A percentile compares a stretch with the other conserved stretches of the same genome.
phyloP scores from a whole-genome alignment of 2,113 vertebrate species.

The Taurulus bubalis region DNA sequence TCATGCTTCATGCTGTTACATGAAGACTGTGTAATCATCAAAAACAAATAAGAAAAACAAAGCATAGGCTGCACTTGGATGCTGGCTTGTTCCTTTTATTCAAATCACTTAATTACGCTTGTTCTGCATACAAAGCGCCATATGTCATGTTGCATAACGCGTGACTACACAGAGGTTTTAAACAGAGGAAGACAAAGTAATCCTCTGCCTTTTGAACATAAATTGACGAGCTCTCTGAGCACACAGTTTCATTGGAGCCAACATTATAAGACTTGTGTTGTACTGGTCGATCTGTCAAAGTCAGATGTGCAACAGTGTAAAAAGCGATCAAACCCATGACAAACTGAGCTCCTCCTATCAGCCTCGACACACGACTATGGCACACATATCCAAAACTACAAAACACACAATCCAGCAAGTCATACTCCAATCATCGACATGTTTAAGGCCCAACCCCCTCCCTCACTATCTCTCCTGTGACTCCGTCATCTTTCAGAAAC shows the following conservation, averaged over 20 bases:
- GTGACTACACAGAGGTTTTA: constrained; percentile 27
- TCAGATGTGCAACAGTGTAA: background rate
- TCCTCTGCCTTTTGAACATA: background rate
- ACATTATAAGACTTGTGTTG: background rate
- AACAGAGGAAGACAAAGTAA: constrained; percentile 10
- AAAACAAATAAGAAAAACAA: constrained; percentile 11
- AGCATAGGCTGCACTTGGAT: background rate
- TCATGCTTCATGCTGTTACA: background rate
- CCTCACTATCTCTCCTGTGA: background rate
- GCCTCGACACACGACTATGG: background rate
- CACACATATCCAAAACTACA: background rate
- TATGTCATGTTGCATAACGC: constrained; percentile 44
- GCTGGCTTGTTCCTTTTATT: constrained; percentile 17
- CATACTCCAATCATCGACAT: background rate
- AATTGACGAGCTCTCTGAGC: background rate
- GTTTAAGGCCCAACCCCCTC: background rate
- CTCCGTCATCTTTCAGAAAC: background rate
- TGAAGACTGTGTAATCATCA: constrained; percentile 10
- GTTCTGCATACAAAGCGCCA: constrained; percentile 34
- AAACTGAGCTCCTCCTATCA: background rate
- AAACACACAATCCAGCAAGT: background rate
- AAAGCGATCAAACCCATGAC: background rate
- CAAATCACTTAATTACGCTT: constrained; percentile 19
- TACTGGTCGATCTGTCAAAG: background rate
- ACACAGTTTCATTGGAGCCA: background rate